Percentiles rank a stretch among this genome's conserved stretches.
Evolutionary conservation across 2,888 invertebrate species (phyloP).

Genomic region (Drosophila longiperda): DNA sequence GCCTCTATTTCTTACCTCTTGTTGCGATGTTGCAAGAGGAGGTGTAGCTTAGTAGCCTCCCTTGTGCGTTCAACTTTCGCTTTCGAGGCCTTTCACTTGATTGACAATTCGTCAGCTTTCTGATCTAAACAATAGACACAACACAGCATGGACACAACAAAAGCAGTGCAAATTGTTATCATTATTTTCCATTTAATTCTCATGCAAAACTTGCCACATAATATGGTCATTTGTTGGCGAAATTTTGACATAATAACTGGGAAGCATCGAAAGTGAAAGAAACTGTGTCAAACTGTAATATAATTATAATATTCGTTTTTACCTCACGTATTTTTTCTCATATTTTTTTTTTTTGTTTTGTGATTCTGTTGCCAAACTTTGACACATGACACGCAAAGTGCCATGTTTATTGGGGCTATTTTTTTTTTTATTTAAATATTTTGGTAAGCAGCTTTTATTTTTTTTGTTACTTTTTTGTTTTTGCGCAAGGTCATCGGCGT

Average conservation of each 20-base stretch:
- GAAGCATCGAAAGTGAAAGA: conserved; percentile 47
- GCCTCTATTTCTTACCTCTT: conserved; percentile 1
- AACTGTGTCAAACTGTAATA: conserved; percentile 73
- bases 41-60: neutral
- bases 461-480: conserved; percentile 6
- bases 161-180: conserved; percentile 23
- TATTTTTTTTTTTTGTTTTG: conserved; percentile 5
- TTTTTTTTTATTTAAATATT: conserved; percentile 23
- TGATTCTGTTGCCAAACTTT: conserved; percentile 48
- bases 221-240: conserved; percentile 40
- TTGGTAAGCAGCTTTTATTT: conserved; percentile 3
- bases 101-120: conserved; percentile 34
- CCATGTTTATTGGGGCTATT: conserved; percentile 34
- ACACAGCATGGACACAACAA: conserved; percentile 2
- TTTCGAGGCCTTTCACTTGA: conserved; percentile 50
- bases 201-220: conserved; percentile 45
- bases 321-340: neutral
- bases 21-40: conserved; percentile 6
- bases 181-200: conserved; percentile 20
- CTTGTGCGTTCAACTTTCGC: conserved; percentile 39
- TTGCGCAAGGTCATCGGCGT: conserved; percentile 46
- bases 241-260: conserved; percentile 51
- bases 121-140: conserved; percentile 15
- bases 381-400: conserved; percentile 54
- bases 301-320: conserved; percentile 40